These are phyloP conservation scores for Pipra filicauda DNA, from an alignment of 2,113 vertebrate genomes.

Conservation along the genomic window DNA sequence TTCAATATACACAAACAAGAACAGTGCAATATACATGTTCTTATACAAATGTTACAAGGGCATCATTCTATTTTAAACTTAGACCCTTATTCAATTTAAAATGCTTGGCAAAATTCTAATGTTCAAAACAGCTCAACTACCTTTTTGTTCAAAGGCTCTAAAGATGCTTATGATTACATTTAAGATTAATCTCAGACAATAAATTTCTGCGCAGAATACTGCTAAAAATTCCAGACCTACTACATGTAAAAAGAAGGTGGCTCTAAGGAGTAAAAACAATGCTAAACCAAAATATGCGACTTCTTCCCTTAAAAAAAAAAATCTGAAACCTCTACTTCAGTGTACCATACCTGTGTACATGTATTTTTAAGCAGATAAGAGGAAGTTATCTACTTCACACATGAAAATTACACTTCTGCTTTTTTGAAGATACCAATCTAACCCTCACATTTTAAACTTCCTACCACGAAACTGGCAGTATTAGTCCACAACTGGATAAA, in stretches of 20 bases:
- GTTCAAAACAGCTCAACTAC: neutral
- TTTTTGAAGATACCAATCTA: neutral
- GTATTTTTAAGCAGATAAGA: neutral
- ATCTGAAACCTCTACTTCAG: neutral
- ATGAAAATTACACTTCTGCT: neutral
- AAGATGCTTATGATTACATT: neutral
- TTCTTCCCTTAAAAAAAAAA: neutral
- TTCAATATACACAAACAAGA: neutral
- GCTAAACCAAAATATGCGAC: neutral
- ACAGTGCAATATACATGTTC: neutral
- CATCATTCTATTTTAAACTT: neutral
- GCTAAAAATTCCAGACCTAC: neutral
- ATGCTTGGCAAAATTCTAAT: neutral
- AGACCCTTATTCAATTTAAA: neutral
- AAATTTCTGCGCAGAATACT: neutral
- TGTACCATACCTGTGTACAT: neutral
- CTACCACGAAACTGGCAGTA: neutral
- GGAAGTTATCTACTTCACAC: neutral
- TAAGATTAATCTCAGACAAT: neutral
- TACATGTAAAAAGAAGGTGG: neutral
- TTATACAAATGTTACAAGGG: neutral
- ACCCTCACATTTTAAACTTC: neutral
- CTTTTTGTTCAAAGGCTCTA: neutral
- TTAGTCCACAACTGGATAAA: neutral
- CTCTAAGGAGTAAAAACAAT: neutral